Conservation (phyloP, 2,113 vertebrate species). For the Natator depressus region DNA sequence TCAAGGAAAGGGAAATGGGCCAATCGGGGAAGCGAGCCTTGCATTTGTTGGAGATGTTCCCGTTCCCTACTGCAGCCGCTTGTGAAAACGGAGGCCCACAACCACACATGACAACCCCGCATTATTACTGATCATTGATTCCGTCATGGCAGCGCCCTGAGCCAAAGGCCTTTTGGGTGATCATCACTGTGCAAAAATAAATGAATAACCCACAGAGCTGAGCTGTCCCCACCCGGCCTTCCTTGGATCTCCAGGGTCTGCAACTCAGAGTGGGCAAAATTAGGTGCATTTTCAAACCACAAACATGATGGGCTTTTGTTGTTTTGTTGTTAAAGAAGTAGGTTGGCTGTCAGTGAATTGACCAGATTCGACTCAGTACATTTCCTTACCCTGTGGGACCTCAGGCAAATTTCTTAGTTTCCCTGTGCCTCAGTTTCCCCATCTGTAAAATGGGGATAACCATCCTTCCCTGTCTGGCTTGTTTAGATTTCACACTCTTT, state of each 20-base stretch:
- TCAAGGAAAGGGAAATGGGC: background rate
- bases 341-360: background rate
- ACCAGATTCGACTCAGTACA: background rate
- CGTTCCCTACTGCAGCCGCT: background rate
- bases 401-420: background rate
- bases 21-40: background rate
- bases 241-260: background rate
- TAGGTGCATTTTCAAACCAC: background rate
- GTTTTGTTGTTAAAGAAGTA: background rate
- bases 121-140: too few relatives aligned
- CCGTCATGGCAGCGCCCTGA: background rate
- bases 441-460: too few relatives aligned
- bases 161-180: background rate
- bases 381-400: background rate
- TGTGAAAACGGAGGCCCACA: too few relatives aligned
- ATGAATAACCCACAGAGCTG: background rate
- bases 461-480: too few relatives aligned
- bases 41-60: background rate
- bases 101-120: too few relatives aligned
- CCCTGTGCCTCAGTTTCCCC: background rate
- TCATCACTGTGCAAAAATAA: background rate
- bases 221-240: background rate
- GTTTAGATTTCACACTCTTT: background rate
- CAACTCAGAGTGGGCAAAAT: background rate
- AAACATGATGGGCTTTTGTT: background rate